Conservation (phyloP, 2,113 vertebrate species). For the Nesoenas mayeri region DNA sequence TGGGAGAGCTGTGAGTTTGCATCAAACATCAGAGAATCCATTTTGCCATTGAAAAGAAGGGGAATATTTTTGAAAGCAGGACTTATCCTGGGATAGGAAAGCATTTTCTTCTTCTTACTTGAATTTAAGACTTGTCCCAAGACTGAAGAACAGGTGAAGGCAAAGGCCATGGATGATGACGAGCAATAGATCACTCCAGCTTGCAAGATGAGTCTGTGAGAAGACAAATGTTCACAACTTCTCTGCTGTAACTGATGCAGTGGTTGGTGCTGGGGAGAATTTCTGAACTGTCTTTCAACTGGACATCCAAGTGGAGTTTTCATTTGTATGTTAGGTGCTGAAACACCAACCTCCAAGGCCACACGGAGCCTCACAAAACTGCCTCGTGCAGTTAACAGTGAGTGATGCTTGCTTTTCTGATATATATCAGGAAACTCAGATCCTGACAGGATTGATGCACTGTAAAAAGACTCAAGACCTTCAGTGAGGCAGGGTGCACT, state of each 20-base stretch:
- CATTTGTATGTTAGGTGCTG: not conserved
- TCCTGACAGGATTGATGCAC: constrained; percentile 15
- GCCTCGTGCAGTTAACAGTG: not conserved
- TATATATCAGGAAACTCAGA: not conserved
- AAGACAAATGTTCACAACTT: not conserved
- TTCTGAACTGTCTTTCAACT: not conserved
- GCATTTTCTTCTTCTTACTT: not conserved
- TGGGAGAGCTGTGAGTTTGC: not conserved
- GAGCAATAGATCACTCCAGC: not conserved
- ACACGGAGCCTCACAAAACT: not conserved
- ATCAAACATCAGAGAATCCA: not conserved
- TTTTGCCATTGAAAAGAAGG: not conserved
- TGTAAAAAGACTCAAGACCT: not conserved
- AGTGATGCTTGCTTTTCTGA: not conserved
- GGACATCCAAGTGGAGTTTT: not conserved
- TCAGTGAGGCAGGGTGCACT: not conserved
- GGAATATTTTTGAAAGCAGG: not conserved
- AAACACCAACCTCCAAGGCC: not conserved
- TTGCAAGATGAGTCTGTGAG: not conserved
- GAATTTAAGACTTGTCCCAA: not conserved
- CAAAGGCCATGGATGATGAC: not conserved
- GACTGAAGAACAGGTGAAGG: not conserved
- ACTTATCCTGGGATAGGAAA: not conserved
- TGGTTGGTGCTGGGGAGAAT: not conserved
- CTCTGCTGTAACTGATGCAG: not conserved